A percentile compares a stretch with the other conserved stretches of the same genome.
phyloP scores from a whole-genome alignment of 2,113 vertebrate genomes.

The Mola mola region DNA sequence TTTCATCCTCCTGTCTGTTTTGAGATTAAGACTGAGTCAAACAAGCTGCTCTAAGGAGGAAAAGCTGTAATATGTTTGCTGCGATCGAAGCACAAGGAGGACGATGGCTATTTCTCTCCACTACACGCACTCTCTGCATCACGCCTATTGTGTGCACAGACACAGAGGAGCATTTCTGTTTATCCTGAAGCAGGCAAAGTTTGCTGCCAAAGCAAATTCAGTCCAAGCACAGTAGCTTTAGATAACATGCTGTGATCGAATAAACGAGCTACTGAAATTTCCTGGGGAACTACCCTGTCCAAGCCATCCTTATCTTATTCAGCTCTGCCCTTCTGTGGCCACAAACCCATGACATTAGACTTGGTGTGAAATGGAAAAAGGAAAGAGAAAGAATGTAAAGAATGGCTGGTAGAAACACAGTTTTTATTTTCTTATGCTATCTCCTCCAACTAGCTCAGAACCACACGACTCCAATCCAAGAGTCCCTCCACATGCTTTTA shows the following conservation, averaged over 20 bases:
- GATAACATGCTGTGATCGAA: slow-evolving; percentile 56
- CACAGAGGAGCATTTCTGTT: slow-evolving; percentile 15
- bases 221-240: slow-evolving; percentile 36
- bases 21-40: slow-evolving; percentile 57
- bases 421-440: too few relatives aligned
- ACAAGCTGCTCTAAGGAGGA: slow-evolving; percentile 33
- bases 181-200: slow-evolving; percentile 46
- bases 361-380: slow-evolving; percentile 1
- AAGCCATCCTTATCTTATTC: slow-evolving; percentile 27
- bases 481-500: too few relatives aligned
- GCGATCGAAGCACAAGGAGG: slow-evolving; percentile 60
- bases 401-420: too few relatives aligned
- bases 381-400: background rate
- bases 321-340: slow-evolving; percentile 14
- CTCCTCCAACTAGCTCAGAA: too few relatives aligned
- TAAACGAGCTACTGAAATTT: slow-evolving; percentile 47
- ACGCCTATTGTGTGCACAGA: slow-evolving; percentile 34
- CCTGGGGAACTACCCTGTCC: slow-evolving; percentile 37
- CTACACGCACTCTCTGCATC: slow-evolving; percentile 30
- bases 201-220: slow-evolving; percentile 69
- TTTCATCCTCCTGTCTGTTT: slow-evolving; percentile 55
- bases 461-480: too few relatives aligned
- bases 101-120: slow-evolving; percentile 41
- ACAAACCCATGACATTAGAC: background rate
- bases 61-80: slow-evolving; percentile 54